These are phyloP conservation scores for Troglohyphantes excavatus DNA, from an alignment of 2,888 invertebrate genomes.

Conservation along the genomic window DNA sequence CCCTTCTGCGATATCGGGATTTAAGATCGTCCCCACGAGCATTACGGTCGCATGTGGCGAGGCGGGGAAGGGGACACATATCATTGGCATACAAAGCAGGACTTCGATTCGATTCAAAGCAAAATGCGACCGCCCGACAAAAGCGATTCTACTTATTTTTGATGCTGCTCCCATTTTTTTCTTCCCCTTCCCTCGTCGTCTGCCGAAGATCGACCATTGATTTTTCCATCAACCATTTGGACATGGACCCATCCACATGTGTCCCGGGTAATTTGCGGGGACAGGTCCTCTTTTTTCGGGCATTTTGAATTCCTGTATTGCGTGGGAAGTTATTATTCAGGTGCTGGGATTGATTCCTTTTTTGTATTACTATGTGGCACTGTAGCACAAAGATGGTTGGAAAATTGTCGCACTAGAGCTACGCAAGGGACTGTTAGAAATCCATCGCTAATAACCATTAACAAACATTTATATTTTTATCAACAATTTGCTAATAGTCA, in stretches of 20 bases:
- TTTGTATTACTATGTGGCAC: too few species aligned
- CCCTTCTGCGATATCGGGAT: background rate
- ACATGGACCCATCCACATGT: background rate
- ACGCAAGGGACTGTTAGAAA: too few species aligned
- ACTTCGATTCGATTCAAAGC: slow-evolving; percentile 63
- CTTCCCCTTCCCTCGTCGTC: background rate
- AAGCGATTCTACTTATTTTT: slow-evolving; percentile 49
- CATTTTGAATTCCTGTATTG: background rate
- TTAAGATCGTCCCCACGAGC: slow-evolving; percentile 43
- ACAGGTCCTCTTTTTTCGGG: too few species aligned
- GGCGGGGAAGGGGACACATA: slow-evolving; percentile 48
- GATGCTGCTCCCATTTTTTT: background rate
- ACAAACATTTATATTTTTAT: too few species aligned
- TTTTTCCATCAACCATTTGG: slow-evolving; percentile 58
- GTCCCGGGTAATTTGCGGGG: too few species aligned
- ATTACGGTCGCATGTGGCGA: slow-evolving; percentile 60
- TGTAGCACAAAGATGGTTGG: too few species aligned
- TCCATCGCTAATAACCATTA: too few species aligned
- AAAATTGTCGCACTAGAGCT: too few species aligned
- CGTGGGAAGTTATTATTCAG: background rate
- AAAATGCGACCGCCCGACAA: slow-evolving; percentile 59
- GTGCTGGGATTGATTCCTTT: background rate
- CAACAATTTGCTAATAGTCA: too few species aligned
- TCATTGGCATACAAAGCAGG: slow-evolving; percentile 71
- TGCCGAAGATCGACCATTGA: slow-evolving; percentile 56